Evolutionary conservation across 2,113 vertebrate genomes (phyloP), one percentile per base, ranked within the genome.

Genomic region (Microcebus tavaratra): DNA sequence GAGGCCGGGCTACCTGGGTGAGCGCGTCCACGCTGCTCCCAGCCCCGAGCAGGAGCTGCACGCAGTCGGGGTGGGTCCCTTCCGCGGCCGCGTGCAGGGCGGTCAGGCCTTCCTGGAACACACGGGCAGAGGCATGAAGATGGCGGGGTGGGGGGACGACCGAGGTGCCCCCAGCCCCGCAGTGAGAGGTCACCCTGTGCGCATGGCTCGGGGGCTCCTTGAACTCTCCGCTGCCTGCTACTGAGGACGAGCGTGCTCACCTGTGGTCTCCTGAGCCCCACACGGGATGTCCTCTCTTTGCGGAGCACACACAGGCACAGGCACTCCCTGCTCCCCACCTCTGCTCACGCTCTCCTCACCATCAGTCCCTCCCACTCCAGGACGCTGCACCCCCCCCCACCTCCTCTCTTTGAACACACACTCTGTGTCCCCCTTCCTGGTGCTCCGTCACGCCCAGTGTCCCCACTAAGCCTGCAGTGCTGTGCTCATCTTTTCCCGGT

Each of bases 41-140:
- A 0, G 98, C 98, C 81, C 98, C 95, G 96, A 99, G 92, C 12
- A 99, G 99, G 63, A 99, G 96, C 93, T 83, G 98, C 79, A 99
- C 97, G 23, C 99, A 99, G 45, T 98, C 72, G 0, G 90, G 96
- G 94, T 99, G 98, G 57, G 98, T 98, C 31, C 98, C 99, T 73
- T 99, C 98, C 8, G 98, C 98, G 36, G 99, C 99, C 13, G 98
- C 29, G 79, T 99, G 99, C 97, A 99, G 88, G 6, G 99, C 98
- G 0, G 99, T 99, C 91, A 99, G 98, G 63, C 99, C 99, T 31
- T 99, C 99, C 99, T 99, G 96, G 68, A 96, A 96, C 92, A 93
- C 83, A 93, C 0, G 0, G 18, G 15, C 3, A 20, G 14, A 27
- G 15, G 42, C 1, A 0, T 25, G 10, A 55, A n/a, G 59, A n/a